A percentile compares a stretch with the other conserved stretches of the same genome.
Evolutionary conservation across 2,888 invertebrate species (phyloP).

Genomic region (Ophioninae sp.): DNA sequence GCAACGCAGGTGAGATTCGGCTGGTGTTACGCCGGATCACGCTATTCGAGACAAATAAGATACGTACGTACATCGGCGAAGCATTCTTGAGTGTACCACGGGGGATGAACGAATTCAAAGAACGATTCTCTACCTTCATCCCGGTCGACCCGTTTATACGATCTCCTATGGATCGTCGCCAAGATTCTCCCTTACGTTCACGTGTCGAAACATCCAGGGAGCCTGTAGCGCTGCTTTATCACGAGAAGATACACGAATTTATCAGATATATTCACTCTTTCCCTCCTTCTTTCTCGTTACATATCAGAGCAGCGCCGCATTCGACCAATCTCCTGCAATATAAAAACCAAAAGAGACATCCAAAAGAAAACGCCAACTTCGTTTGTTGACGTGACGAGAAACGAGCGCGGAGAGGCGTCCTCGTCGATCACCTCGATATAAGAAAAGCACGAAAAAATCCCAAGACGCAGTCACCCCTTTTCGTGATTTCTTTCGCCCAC

Average conservation of each 20-base stretch:
- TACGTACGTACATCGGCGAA: background rate
- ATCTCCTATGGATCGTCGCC: conserved; percentile 72
- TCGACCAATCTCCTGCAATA: background rate
- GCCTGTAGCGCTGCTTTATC: conserved; percentile 56
- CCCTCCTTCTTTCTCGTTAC: background rate
- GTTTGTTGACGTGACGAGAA: conserved; percentile 54
- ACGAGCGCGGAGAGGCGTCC: conserved; percentile 6
- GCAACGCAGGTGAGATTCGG: too few species aligned
- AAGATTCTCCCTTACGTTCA: conserved; percentile 75
- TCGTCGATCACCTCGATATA: conserved; percentile 32
- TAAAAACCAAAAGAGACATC: background rate
- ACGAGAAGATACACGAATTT: conserved; percentile 67
- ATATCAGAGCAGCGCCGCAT: background rate
- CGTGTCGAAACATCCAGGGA: conserved; percentile 65
- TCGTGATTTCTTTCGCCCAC: conserved; percentile 15
- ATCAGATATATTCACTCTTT: conserved; percentile 65
- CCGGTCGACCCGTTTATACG: conserved; percentile 28
- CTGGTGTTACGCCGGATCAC: too few species aligned
- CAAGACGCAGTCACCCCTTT: conserved; percentile 16
- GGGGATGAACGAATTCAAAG: conserved; percentile 24
- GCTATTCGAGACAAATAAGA: background rate
- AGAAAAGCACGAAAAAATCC: conserved; percentile 21
- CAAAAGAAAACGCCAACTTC: background rate
- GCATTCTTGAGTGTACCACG: conserved; percentile 1
- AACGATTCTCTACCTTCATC: conserved; percentile 31